These are phyloP conservation scores for Danio albolineatus DNA, from an alignment of 2,797 vertebrate genomes.

Conservation along the genomic window DNA sequence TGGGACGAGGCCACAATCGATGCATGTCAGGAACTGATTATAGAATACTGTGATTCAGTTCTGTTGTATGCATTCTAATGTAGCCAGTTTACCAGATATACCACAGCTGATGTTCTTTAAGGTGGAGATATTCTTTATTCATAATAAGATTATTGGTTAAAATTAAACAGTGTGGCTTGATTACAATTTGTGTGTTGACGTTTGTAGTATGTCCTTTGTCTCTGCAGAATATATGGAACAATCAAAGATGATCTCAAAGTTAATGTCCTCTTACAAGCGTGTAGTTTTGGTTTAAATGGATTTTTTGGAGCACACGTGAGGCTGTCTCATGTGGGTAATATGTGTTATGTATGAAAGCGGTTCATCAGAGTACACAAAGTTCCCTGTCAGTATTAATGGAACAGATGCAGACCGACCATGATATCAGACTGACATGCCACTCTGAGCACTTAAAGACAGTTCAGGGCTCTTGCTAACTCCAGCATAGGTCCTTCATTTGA, in stretches of 20 bases:
- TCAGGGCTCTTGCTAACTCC: slow-evolving; percentile 22
- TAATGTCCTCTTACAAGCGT: not conserved
- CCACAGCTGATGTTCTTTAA: not conserved
- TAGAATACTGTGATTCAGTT: slow-evolving; percentile 32
- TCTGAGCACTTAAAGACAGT: slow-evolving; percentile 22
- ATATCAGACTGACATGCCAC: slow-evolving; percentile 38
- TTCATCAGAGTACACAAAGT: slow-evolving; percentile 38
- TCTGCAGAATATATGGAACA: not conserved
- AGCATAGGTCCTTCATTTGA: not conserved
- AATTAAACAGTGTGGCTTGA: not conserved
- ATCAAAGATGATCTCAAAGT: not conserved
- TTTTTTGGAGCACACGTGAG: slow-evolving; percentile 23
- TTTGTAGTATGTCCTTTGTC: not conserved
- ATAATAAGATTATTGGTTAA: not conserved
- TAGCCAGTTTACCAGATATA: not conserved
- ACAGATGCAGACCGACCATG: slow-evolving; percentile 45
- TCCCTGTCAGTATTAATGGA: slow-evolving; percentile 46
- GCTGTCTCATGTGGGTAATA: slow-evolving; percentile 12
- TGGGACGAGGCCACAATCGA: slow-evolving; percentile 36
- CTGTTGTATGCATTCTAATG: slow-evolving; percentile 27
- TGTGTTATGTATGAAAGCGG: not conserved
- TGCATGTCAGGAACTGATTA: slow-evolving; percentile 48
- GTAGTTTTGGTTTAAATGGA: slow-evolving; percentile 9
- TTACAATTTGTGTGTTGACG: not conserved
- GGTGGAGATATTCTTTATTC: not conserved